These are phyloP conservation scores for Chrysodeixis includens DNA, from an alignment of 2,888 invertebrate species.

Conservation along the genomic window DNA sequence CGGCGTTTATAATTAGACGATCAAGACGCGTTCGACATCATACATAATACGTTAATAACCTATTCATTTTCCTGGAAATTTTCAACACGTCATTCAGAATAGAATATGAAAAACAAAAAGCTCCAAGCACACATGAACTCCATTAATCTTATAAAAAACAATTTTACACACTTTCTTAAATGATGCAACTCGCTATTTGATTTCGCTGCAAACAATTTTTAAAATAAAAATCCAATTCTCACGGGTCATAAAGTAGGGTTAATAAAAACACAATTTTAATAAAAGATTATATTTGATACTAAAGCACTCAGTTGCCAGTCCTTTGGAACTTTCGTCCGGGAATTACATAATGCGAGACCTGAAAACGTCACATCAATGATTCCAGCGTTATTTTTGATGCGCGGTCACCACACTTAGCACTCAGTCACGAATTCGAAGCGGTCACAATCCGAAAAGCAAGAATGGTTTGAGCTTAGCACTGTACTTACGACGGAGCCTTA, in stretches of 20 bases:
- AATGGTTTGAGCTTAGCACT: slow-evolving; percentile 34
- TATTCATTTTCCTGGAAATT: neutral
- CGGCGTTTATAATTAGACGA: neutral
- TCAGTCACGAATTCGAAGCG: slow-evolving; percentile 51
- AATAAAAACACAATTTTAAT: slow-evolving; percentile 10
- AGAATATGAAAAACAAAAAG: slow-evolving; percentile 2
- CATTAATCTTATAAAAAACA: slow-evolving; percentile 2
- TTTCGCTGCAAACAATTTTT: neutral
- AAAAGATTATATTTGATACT: slow-evolving; percentile 23
- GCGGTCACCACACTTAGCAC: slow-evolving; percentile 44
- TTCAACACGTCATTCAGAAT: neutral
- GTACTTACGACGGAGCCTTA: slow-evolving; percentile 72
- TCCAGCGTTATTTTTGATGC: slow-evolving; percentile 58
- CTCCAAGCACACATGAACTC: neutral
- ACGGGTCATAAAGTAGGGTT: neutral
- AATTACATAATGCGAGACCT: slow-evolving; percentile 37
- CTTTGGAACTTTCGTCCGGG: slow-evolving; percentile 26
- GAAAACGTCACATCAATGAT: slow-evolving; percentile 33
- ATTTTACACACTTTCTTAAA: neutral
- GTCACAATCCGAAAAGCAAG: slow-evolving; percentile 16
- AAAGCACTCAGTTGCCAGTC: slow-evolving; percentile 17
- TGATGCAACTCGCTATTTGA: neutral
- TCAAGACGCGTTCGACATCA: slow-evolving; percentile 1
- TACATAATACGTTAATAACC: neutral
- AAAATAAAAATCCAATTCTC: neutral